Percentiles rank a stretch among this genome's conserved stretches.
phyloP scores from a whole-genome alignment of 2,113 vertebrate species.

The Litocranius walleri region DNA sequence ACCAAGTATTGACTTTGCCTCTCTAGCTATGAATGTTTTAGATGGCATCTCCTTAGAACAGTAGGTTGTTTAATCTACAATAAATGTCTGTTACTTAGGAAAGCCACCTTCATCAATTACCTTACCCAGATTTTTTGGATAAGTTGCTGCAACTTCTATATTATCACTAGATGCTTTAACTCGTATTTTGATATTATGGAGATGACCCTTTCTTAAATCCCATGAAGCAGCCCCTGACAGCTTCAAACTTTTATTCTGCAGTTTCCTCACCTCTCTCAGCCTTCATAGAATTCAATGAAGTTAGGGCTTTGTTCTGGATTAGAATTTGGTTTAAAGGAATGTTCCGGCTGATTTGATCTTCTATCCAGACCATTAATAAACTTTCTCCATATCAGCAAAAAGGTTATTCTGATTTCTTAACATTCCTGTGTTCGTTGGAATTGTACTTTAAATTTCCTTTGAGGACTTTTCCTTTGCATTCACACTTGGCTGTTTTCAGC shows the following conservation, averaged over 20 bases:
- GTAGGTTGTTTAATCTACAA: not conserved
- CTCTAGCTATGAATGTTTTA: not conserved
- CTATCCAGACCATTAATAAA: not conserved
- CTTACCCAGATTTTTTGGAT: not conserved
- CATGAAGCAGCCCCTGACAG: not conserved
- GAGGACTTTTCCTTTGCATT: not conserved
- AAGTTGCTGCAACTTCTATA: not conserved
- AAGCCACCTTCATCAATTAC: not conserved
- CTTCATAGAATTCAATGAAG: not conserved
- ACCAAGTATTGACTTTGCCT: not conserved
- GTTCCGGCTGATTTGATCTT: not conserved
- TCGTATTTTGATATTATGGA: not conserved
- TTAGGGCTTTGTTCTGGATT: not conserved
- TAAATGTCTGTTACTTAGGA: not conserved
- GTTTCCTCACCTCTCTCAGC: not conserved
- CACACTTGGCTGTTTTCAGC: not conserved
- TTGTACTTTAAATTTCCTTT: not conserved
- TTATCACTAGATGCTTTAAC: not conserved
- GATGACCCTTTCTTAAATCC: not conserved
- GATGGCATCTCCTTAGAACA: not conserved
- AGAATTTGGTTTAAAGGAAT: not conserved
- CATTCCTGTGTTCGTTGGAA: not conserved
- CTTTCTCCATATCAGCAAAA: not conserved
- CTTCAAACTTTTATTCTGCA: not conserved
- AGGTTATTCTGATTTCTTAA: not conserved